A percentile compares a stretch with the other conserved stretches of the same genome.
Conservation (phyloP, 2,113 vertebrate species). For the Gobio gobio region DNA sequence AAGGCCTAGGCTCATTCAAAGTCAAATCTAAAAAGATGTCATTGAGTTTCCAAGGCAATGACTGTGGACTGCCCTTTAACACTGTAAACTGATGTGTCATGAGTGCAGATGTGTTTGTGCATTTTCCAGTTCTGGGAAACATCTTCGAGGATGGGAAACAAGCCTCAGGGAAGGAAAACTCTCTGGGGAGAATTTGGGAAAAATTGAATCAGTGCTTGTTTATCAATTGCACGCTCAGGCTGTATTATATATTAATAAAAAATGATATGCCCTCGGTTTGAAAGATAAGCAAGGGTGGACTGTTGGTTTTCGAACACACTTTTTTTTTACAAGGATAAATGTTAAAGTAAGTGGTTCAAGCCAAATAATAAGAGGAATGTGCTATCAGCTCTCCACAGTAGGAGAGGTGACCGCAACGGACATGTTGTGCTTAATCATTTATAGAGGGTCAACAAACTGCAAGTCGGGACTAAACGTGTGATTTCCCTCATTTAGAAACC, state of each 20-base stretch:
- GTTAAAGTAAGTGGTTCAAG: not conserved
- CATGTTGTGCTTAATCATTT: conserved; percentile 43
- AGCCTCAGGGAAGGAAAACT: not conserved
- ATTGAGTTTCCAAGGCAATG: conserved; percentile 20
- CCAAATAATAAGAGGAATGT: conserved; percentile 32
- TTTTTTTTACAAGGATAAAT: not conserved
- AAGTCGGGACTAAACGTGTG: not conserved
- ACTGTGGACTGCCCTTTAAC: conserved; percentile 25
- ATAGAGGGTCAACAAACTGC: conserved; percentile 18
- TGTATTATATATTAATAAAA: not conserved
- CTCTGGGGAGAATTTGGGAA: not conserved
- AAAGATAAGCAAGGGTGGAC: not conserved
- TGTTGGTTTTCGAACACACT: not conserved
- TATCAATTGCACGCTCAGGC: not conserved
- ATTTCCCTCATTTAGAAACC: conserved; percentile 19
- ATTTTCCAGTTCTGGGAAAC: conserved; percentile 32
- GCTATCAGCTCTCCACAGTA: conserved; percentile 8
- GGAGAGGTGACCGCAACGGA: not conserved
- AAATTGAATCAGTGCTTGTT: not conserved
- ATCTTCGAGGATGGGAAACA: not conserved
- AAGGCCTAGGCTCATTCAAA: not conserved
- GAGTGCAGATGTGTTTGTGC: conserved; percentile 47
- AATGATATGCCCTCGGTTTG: too few relatives aligned
- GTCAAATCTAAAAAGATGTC: conserved; percentile 9
- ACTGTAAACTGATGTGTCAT: conserved; percentile 11